Conservation (phyloP, 53 echinoderm and acorn worm species). For the Holothuria leucospilota region DNA sequence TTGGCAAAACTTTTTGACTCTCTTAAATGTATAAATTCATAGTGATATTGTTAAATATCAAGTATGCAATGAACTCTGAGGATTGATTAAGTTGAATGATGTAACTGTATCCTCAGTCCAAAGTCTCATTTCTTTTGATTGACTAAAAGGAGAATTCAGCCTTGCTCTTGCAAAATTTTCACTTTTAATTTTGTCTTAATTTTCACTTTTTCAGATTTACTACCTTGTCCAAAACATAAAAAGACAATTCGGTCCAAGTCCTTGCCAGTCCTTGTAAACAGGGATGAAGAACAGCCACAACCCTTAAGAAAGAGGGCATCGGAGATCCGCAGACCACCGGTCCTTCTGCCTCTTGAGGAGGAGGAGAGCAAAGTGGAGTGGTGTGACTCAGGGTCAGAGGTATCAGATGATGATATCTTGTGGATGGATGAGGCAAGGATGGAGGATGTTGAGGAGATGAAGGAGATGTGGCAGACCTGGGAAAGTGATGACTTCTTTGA, state of each 20-base stretch:
- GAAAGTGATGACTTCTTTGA: conserved; percentile 91
- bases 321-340: conserved; percentile 2
- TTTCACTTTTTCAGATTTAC: not conserved
- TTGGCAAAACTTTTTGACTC: too few relatives aligned
- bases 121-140: too few relatives aligned
- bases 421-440: conserved; percentile 40
- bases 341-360: conserved; percentile 14
- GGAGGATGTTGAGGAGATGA: conserved; percentile 49
- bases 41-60: too few relatives aligned
- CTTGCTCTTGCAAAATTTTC: too few relatives aligned
- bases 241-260: conserved; percentile 48
- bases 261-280: not conserved
- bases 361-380: not conserved
- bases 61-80: too few relatives aligned
- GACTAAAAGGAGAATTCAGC: too few relatives aligned
- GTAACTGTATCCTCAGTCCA: too few relatives aligned
- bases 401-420: conserved; percentile 19
- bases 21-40: too few relatives aligned
- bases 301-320: not conserved
- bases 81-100: too few relatives aligned
- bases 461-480: conserved; percentile 89
- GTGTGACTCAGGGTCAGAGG: conserved; percentile 9
- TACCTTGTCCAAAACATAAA: conserved; percentile 57
- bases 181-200: too few relatives aligned
- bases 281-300: not conserved